Percentiles rank a stretch among this genome's conserved stretches.
Evolutionary conservation across 1,140 invertebrate genomes (phyloP).

Genomic region (Campoletis sonorensis): DNA sequence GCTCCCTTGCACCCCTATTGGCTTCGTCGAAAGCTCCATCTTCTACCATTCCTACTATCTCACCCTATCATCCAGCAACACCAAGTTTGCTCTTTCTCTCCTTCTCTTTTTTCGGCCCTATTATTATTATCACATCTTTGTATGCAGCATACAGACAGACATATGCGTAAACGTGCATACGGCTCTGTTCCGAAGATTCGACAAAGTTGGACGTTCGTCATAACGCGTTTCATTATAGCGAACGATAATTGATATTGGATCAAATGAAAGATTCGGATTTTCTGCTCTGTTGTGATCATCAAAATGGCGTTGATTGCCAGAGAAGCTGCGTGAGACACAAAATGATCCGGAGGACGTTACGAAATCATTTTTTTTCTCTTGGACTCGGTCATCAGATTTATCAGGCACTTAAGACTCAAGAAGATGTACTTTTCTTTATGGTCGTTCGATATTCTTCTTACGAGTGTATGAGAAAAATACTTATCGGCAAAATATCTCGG

Average conservation of each 20-base stretch:
- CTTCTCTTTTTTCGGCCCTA: neutral
- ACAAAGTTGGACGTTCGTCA: slow-evolving; percentile 9
- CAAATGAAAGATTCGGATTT: neutral
- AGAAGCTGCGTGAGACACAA: neutral
- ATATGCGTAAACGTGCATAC: slow-evolving; percentile 11
- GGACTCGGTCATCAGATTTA: too few species aligned
- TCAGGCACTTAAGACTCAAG: too few species aligned
- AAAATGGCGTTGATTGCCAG: neutral
- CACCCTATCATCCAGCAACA: slow-evolving; percentile 34
- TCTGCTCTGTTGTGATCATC: neutral
- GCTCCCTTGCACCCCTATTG: slow-evolving; percentile 44
- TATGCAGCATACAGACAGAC: neutral
- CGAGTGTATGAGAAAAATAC: neutral
- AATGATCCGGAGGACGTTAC: neutral
- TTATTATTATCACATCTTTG: slow-evolving; percentile 18
- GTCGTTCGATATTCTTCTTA: neutral
- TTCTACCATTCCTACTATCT: slow-evolving; percentile 38
- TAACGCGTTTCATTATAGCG: neutral
- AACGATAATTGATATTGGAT: slow-evolving; percentile 16
- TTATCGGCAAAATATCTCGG: slow-evolving; percentile 11
- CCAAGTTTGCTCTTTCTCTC: neutral
- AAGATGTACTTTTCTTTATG: too few species aligned
- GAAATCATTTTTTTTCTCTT: neutral
- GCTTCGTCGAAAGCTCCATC: slow-evolving; percentile 38
- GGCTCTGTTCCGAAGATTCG: neutral